Base-by-base conservation (phyloP, 2,113 vertebrate species). In the Chamaetylas fuelleborni region DNA sequence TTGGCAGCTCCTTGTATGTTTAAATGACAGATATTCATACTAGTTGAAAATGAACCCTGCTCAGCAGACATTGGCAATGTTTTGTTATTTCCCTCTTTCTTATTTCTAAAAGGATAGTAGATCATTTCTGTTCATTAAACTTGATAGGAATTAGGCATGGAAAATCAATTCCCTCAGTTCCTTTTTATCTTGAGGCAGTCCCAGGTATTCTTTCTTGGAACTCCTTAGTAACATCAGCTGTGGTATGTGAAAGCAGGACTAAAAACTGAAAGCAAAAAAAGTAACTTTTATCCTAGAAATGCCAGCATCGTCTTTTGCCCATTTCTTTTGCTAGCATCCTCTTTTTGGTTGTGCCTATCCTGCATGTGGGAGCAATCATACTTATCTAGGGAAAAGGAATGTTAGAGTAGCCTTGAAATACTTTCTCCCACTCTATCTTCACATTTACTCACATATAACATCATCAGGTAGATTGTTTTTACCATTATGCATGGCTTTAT, bases 1-100 rank as follows among this genome's bases (percentile, higher is more conserved):
- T 97, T 97, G 96, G 96, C 96, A 97, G 96, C 86, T 97, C 96
- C 90, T 95, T 74, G 80, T 88, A 72, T 97, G 86, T 94, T 96
- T 89, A 96, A 98, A 95, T 97, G 93, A 96, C 96, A 97, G 96
- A 95, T 92, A 87, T 78, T 96, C 91, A 90, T 93, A n/a, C 86
- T 86, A 92, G 91, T 51, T 94, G 88, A 96, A 97, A 96, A 95
- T 76, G 92, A 96, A 74, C 79, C 79, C 89, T 90, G 77, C 82
- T 97, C 70, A 70, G 81, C 54, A 95, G 76, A 92, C 67, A 65
- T 62, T 50, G 89, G 53, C 88, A 92, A 74, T 93, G 64, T 77
- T 95, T 97, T 96, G 57, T 73, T 79, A 95, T 94, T 95, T 84
- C 45, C 28, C 29, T 61, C 60, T 93, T 76, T 96, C 83, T 81